A percentile compares a stretch with the other conserved stretches of the same genome.
These are phyloP conservation scores for Ptychochromis oligacanthus DNA, from an alignment of 2,113 vertebrate genomes.

Conservation along the genomic window DNA sequence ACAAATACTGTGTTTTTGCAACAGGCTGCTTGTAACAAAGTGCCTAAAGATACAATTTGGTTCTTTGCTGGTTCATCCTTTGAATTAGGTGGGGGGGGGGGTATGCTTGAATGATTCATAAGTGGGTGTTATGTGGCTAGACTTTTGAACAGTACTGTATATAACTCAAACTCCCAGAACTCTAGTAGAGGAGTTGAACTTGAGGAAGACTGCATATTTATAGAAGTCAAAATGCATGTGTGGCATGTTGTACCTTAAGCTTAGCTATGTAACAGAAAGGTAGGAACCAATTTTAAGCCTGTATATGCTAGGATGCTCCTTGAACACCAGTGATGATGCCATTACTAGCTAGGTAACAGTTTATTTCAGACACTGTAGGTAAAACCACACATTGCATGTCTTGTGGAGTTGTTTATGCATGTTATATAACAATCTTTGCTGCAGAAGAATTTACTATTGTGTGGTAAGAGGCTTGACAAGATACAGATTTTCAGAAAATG, in stretches of 20 bases:
- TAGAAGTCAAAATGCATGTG: no score
- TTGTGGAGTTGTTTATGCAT: background rate
- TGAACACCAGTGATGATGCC: background rate
- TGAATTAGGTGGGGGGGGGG: background rate
- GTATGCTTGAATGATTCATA: background rate
- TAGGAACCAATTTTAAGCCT: no score
- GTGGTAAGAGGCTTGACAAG: no score
- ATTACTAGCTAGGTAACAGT: background rate
- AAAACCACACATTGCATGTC: background rate
- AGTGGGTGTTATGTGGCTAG: rapidly evolving
- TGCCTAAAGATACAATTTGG: background rate
- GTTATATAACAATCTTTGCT: rapidly evolving
- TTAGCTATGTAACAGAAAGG: no score
- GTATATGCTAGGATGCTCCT: no score
- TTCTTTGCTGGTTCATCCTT: background rate
- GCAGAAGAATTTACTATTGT: background rate
- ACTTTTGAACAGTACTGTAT: no score
- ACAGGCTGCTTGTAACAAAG: no score
- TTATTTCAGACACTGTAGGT: background rate
- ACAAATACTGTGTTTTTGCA: background rate
- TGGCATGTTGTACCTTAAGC: no score
- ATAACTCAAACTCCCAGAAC: no score
- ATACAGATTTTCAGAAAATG: no score
- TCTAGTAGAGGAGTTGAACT: no score
- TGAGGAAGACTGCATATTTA: no score